Evolutionary conservation across 2,888 invertebrate genomes (phyloP).

Genomic region (Baronia brevicornis): DNA sequence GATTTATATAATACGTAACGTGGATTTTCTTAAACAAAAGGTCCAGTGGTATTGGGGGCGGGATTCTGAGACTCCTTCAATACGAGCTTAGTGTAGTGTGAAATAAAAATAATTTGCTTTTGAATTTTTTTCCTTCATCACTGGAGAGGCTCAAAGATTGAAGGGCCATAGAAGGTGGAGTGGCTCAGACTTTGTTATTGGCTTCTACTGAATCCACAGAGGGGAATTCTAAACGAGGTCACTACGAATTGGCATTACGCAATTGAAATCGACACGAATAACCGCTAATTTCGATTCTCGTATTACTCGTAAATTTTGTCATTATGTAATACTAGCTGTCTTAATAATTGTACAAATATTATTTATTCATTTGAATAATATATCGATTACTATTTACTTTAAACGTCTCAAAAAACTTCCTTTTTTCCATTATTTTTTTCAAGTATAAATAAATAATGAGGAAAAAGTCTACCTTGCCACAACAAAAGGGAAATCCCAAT

Average conservation of each 20-base stretch:
- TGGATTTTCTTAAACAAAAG: conserved; percentile 45
- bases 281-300: conserved; percentile 12
- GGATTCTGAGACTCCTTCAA: conserved; percentile 39
- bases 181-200: conserved; percentile 68
- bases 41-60: conserved; percentile 28
- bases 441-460: too few relatives aligned
- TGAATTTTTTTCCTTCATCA: conserved; percentile 62
- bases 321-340: too few relatives aligned
- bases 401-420: too few relatives aligned
- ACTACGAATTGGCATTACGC: conserved; percentile 25
- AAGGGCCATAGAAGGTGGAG: conserved; percentile 58
- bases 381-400: too few relatives aligned
- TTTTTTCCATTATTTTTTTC: too few relatives aligned
- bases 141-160: conserved; percentile 51
- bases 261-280: conserved; percentile 14
- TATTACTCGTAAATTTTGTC: too few relatives aligned
- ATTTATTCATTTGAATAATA: too few relatives aligned
- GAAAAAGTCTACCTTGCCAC: too few relatives aligned
- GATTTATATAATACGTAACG: conserved; percentile 37
- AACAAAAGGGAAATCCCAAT: too few relatives aligned
- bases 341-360: too few relatives aligned
- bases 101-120: conserved; percentile 64
- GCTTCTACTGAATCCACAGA: conserved; percentile 48
- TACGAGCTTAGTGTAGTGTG: conserved; percentile 40
- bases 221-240: conserved; percentile 63